Percentiles rank a stretch among this genome's conserved stretches.
Evolutionary conservation across 2,888 invertebrate genomes (phyloP).

Genomic region (Camponotus fellah): DNA sequence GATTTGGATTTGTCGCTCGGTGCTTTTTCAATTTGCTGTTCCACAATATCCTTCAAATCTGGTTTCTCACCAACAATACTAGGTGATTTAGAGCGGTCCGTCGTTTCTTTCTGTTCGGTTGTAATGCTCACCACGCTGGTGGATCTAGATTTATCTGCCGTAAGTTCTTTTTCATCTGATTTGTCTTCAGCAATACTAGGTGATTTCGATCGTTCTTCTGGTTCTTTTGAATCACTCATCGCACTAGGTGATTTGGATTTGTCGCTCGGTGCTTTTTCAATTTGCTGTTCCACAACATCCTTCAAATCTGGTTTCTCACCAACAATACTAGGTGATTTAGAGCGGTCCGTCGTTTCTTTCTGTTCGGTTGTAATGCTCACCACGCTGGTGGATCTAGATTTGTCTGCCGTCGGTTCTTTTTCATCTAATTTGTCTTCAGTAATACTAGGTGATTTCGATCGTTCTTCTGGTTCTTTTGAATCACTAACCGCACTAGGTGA

Average conservation of each 20-base stretch:
- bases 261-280: conserved; percentile 25
- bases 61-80: background rate
- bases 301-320: no score
- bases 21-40: no score
- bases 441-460: no score
- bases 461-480: background rate
- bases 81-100: background rate
- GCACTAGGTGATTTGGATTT: conserved; percentile 55
- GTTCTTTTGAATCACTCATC: conserved; percentile 38
- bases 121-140: background rate
- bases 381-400: background rate
- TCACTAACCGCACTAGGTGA: conserved; percentile 57
- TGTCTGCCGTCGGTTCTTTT: conserved; percentile 6
- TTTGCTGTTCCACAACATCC: no score
- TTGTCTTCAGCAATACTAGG: conserved; percentile 55
- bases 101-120: background rate
- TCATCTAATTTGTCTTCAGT: conserved; percentile 13
- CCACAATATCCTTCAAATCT: no score
- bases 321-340: no score
- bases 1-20: conserved; percentile 27
- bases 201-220: conserved; percentile 51
- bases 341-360: conserved; percentile 4
- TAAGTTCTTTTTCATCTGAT: conserved; percentile 3
- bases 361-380: background rate
- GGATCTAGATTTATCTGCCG: conserved; percentile 6